Conservation (phyloP, 2,888 invertebrate species). For the Ectemnius continuus region DNA sequence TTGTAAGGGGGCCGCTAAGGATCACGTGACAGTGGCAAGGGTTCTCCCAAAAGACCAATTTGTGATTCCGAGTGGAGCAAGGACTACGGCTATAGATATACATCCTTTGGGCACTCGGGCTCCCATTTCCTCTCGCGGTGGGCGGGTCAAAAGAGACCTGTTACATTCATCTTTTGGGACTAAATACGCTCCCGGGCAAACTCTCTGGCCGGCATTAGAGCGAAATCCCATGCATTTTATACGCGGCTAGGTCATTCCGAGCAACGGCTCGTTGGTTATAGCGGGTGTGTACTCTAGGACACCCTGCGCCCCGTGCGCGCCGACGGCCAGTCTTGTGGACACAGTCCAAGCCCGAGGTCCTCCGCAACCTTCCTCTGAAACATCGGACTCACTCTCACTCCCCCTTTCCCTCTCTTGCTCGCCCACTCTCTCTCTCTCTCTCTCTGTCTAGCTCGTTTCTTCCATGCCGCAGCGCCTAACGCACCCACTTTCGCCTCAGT, state of each 20-base stretch:
- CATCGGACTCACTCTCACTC: slow-evolving; percentile 62
- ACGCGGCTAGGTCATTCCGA: slow-evolving; percentile 72
- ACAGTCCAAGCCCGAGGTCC: slow-evolving; percentile 60
- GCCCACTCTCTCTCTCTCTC: no score
- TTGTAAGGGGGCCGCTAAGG: slow-evolving; percentile 31
- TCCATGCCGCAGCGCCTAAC: slow-evolving; percentile 76
- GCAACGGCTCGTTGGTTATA: slow-evolving; percentile 64
- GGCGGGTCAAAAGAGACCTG: slow-evolving; percentile 65
- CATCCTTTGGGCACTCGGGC: slow-evolving; percentile 54
- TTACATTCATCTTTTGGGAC: slow-evolving; percentile 70
- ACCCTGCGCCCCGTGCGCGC: slow-evolving; percentile 26
- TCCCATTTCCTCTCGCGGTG: slow-evolving; percentile 51
- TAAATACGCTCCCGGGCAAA: slow-evolving; percentile 69
- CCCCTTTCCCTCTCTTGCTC: no score
- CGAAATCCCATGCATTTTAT: slow-evolving; percentile 77
- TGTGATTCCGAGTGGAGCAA: slow-evolving; percentile 57
- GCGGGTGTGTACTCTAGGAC: slow-evolving; percentile 58
- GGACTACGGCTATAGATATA: slow-evolving; percentile 51
- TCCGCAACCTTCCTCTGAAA: slow-evolving; percentile 76
- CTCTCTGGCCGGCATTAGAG: slow-evolving; percentile 66
- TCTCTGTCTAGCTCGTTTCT: slow-evolving; percentile 78
- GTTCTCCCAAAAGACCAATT: slow-evolving; percentile 58
- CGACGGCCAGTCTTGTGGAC: slow-evolving; percentile 66
- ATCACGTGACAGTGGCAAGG: slow-evolving; percentile 29
- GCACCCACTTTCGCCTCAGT: slow-evolving; percentile 61